Base-by-base conservation (phyloP, 92 coral and sea anemone species). In the Paramuricea clavata region DNA sequence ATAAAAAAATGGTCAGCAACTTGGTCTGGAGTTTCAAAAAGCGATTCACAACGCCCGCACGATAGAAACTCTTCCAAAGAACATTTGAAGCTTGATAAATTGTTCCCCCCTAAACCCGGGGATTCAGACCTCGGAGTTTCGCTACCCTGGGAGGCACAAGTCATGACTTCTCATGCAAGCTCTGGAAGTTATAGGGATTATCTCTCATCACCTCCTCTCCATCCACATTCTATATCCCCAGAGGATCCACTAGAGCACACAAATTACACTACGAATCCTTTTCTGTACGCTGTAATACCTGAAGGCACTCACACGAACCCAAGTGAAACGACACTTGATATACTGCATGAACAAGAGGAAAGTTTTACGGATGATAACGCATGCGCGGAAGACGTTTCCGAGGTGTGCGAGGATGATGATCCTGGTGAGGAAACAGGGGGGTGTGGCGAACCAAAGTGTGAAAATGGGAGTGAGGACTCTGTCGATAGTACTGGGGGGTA, bases 61-160 rank as follows among this genome's bases (percentile, higher is more conserved):
- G 84, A 79, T 2, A 79, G 33, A 26, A 59, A 43, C 6, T 13
- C 35, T 11, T 79, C 73, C 0, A 33, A 61, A 39, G 84, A 59
- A 21, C 72, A 41, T 12, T 12, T 33, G 52, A 59, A 61, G 34
- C 23, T 59, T 13, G 47, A 79, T 44, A 67, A 59, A n/a, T 19
- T 78, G 61, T 79, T 59, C 52, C 84, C 32, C 11, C 13, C 49
- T 52, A 59, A 79, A 35, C 84, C 72, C 56, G 84, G 84, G 32
- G 84, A 79, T 61, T 79, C 84, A 13, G 72, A 59, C 35, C 72
- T 79, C 27, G 84, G 84, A 44, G 84, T 79, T 19, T 79, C 84
- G 42, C 54, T 79, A 35, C 84, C 84, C 33, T 79, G 84, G 84
- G 84, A 79, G 23, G 84, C 84, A 0, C 84, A 79, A 60, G 56